Evolutionary conservation across 2,888 invertebrate species (phyloP).

Genomic region (Andrena flavipes): DNA sequence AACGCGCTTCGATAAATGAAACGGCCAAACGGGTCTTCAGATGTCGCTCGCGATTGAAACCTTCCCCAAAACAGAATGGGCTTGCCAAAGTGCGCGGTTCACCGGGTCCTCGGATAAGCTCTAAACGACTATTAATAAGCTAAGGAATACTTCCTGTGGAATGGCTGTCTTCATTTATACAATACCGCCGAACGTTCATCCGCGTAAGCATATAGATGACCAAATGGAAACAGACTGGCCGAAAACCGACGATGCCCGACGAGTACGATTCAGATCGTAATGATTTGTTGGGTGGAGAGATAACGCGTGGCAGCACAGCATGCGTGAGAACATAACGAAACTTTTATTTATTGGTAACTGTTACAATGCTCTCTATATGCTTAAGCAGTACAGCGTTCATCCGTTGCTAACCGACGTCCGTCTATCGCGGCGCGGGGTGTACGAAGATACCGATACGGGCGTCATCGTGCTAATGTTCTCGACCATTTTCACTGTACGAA

Average conservation of each 20-base stretch:
- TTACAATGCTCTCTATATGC: slow-evolving; percentile 60
- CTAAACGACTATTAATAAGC: slow-evolving; percentile 70
- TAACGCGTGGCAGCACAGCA: slow-evolving; percentile 21
- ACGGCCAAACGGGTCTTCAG: slow-evolving; percentile 25
- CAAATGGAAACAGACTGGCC: slow-evolving; percentile 29
- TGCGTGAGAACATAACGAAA: slow-evolving; percentile 41
- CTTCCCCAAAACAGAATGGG: slow-evolving; percentile 16
- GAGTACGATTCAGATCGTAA: slow-evolving; percentile 4
- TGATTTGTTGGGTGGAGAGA: slow-evolving; percentile 13
- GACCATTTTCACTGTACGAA: slow-evolving; percentile 42
- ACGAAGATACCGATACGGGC: slow-evolving; percentile 26
- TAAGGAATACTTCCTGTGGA: slow-evolving; percentile 74
- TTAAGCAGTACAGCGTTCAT: slow-evolving; percentile 56
- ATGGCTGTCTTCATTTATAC: slow-evolving; percentile 63
- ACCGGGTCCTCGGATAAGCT: slow-evolving; percentile 67
- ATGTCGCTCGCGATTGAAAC: slow-evolving; percentile 11
- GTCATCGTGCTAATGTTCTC: slow-evolving; percentile 47
- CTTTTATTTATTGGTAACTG: slow-evolving; percentile 62
- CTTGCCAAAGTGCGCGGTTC: slow-evolving; percentile 11
- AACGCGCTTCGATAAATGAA: background rate
- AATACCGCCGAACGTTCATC: slow-evolving; percentile 46
- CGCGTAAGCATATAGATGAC: slow-evolving; percentile 59
- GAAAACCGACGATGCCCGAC: slow-evolving; percentile 14
- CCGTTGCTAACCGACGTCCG: slow-evolving; percentile 28
- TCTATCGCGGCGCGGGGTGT: slow-evolving; percentile 23